phyloP scores from a whole-genome alignment of 2,113 vertebrate species.

The Laticauda laticaudata region DNA sequence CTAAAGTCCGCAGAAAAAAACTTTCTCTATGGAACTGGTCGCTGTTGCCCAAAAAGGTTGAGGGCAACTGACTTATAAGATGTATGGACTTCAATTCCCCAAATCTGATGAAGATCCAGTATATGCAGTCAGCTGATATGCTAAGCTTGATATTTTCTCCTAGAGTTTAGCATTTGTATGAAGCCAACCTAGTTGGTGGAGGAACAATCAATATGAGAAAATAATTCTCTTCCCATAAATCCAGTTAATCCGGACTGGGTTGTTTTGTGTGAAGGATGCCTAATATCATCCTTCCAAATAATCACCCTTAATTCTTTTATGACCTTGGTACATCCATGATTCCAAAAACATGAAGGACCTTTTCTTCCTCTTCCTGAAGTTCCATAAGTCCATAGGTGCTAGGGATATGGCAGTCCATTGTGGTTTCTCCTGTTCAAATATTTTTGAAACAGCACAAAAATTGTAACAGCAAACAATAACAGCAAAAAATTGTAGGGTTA shows the following conservation, averaged over 20 bases:
- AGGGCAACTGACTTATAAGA: no score
- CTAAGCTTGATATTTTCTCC: neutral
- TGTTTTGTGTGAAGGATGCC: neutral
- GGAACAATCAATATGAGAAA: neutral
- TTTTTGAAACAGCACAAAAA: neutral
- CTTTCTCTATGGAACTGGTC: no score
- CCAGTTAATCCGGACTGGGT: neutral
- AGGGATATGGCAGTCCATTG: neutral
- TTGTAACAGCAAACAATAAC: neutral
- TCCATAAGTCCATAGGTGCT: neutral
- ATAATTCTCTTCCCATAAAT: neutral
- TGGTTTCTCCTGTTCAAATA: neutral
- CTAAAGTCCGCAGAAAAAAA: no score
- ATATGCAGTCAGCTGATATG: neutral
- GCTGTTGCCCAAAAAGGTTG: no score
- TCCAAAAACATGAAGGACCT: neutral
- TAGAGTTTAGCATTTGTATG: neutral
- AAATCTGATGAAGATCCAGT: neutral
- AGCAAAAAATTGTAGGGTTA: neutral
- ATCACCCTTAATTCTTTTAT: neutral
- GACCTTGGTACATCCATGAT: neutral
- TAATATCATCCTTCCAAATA: neutral
- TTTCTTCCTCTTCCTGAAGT: neutral
- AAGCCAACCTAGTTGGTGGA: neutral
- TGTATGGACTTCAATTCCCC: neutral